A percentile compares a stretch with the other conserved stretches of the same genome.
Conservation (phyloP, 2,113 vertebrate species). For the Promerops cafer region DNA sequence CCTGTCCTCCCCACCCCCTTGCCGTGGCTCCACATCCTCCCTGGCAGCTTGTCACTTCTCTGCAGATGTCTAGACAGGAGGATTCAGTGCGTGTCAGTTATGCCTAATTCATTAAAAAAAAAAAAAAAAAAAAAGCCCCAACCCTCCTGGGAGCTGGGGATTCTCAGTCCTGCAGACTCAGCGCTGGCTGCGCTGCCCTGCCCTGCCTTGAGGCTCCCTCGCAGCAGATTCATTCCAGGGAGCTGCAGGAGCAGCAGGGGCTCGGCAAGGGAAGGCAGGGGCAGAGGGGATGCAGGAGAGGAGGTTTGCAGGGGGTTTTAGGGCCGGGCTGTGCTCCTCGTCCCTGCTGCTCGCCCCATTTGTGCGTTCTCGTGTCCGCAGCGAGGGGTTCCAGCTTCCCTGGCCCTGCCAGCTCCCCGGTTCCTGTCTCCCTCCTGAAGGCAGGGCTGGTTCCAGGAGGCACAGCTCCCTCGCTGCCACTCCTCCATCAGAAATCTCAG, state of each 20-base stretch:
- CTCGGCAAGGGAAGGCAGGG: not conserved
- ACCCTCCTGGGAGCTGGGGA: not conserved
- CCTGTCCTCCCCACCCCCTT: constrained; percentile 8
- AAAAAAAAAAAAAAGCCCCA: not conserved
- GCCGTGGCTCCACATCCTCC: constrained; percentile 42
- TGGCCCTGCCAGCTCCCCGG: not conserved
- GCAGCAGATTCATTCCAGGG: not conserved
- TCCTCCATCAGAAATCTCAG: accelerated
- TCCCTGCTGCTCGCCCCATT: accelerated
- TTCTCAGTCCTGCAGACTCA: constrained; percentile 39
- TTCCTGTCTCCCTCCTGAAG: not conserved
- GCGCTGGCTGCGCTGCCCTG: not conserved
- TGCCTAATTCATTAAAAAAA: constrained; percentile 52
- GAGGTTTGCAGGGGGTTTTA: not conserved
- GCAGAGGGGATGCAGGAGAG: not conserved
- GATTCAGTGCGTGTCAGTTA: constrained; percentile 51
- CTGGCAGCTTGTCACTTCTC: constrained; percentile 66
- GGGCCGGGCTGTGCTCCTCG: not conserved
- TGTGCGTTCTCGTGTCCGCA: accelerated
- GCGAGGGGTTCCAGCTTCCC: not conserved
- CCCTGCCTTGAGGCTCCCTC: not conserved
- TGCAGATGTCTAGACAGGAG: constrained; percentile 68
- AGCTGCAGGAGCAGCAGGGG: not conserved
- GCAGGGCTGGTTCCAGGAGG: not conserved
- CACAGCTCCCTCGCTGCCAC: not conserved